Percentiles rank a stretch among this genome's conserved stretches.
Evolutionary conservation across 2,797 vertebrate species (phyloP).

Genomic region (Rallus crepitans): DNA sequence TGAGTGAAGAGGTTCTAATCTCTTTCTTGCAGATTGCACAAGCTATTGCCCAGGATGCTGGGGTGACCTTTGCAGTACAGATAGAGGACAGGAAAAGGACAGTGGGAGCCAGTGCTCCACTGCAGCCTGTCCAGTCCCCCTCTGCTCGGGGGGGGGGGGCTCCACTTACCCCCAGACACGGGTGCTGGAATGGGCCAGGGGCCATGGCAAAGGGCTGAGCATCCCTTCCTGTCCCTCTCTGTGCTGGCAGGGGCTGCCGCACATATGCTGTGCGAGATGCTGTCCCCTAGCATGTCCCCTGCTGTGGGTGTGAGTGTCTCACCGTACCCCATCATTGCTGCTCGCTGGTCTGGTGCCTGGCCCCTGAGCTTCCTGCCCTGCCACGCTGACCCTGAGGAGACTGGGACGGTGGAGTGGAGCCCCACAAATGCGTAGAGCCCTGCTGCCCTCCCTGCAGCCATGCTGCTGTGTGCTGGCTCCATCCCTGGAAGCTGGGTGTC

Average conservation of each 20-base stretch:
- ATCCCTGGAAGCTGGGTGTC: fast-evolving
- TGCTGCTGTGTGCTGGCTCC: fast-evolving
- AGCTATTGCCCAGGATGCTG: background rate
- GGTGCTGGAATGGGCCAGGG: background rate
- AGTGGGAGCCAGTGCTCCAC: fast-evolving
- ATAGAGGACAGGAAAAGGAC: background rate
- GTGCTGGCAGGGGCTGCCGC: background rate
- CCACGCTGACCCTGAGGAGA: background rate
- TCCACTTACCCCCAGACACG: background rate
- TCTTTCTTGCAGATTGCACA: background rate
- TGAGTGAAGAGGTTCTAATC: background rate
- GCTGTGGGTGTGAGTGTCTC: background rate
- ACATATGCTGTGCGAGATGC: fast-evolving
- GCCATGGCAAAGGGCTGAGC: background rate
- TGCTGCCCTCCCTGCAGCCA: fast-evolving
- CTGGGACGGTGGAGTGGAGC: background rate
- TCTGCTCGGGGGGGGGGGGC: fast-evolving
- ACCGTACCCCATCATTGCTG: background rate
- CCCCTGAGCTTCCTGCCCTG: background rate
- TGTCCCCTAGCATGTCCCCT: background rate
- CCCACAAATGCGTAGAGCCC: fast-evolving
- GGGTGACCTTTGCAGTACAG: background rate
- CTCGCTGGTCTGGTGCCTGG: fast-evolving
- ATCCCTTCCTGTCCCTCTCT: background rate
- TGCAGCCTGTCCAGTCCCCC: background rate